phyloP scores from a whole-genome alignment of 2,797 vertebrate genomes.

The Sebastes kiyomatsui region DNA sequence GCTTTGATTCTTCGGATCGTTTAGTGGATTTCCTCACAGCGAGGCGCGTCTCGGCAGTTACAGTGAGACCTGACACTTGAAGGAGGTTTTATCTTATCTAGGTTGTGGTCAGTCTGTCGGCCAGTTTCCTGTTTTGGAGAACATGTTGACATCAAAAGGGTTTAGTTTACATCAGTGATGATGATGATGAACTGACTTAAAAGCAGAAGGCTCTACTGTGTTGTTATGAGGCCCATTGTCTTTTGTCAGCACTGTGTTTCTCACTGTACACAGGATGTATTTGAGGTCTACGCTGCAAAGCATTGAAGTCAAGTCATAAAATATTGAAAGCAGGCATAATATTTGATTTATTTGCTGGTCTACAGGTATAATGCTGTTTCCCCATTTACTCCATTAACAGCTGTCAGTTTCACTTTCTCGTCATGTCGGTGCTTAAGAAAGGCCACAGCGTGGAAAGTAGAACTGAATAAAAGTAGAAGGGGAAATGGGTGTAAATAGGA shows the following conservation, averaged over 20 bases:
- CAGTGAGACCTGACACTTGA: conserved; percentile 25
- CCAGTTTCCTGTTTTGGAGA: conserved; percentile 78
- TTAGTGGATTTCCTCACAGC: conserved; percentile 26
- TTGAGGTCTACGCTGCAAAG: conserved; percentile 23
- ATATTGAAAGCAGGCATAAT: neutral
- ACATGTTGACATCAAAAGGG: conserved; percentile 62
- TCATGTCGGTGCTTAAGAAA: conserved; percentile 25
- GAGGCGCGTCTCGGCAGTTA: neutral
- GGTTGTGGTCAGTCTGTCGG: conserved; percentile 68
- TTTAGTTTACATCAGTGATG: conserved; percentile 54
- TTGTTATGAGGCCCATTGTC: conserved; percentile 54
- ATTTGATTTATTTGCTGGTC: neutral
- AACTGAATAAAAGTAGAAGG: conserved; percentile 67
- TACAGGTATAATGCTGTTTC: neutral
- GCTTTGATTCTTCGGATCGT: conserved; percentile 23
- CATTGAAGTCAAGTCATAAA: conserved; percentile 8
- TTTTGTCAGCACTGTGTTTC: conserved; percentile 47
- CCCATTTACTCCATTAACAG: conserved; percentile 11
- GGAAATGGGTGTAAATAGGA: conserved; percentile 77
- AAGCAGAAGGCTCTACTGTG: conserved; percentile 63
- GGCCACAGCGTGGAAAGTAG: conserved; percentile 62
- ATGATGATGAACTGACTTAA: conserved; percentile 66
- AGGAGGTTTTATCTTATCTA: conserved; percentile 59
- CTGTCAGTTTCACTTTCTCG: conserved; percentile 64
- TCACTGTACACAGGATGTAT: conserved; percentile 54